Evolutionary conservation across 2,888 invertebrate genomes (phyloP), one percentile per base, ranked within the genome.

Genomic region (Stomorhina lunata): DNA sequence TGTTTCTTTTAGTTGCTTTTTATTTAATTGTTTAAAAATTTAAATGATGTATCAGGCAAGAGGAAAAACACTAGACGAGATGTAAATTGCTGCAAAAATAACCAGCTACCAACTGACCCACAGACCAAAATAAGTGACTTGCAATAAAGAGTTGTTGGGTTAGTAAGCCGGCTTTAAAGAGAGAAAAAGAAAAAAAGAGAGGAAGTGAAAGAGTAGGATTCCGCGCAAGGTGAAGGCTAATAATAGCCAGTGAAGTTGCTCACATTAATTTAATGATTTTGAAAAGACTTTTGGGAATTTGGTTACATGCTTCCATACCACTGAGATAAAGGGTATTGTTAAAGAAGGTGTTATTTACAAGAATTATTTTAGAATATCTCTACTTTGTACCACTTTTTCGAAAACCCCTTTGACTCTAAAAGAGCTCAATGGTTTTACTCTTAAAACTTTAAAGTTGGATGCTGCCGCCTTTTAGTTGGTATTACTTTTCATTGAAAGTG

Each of bases 401-500:
- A 55, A 55, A 17, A 53, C 65, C 25, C 22, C 29, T 29, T 40
- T 6, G 22, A 15, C 22, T 63, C 20, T 9, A 34, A 9, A 17
- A 53, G 34, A 45, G 17, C 27, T n/a, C n/a, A n/a, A 17, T 63
- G 37, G n/a, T n/a, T n/a, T n/a, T 65, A 37, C 65, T 59, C 10
- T n/a, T 59, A 22, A 9, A 12, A 9, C 12, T 17, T n/a, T n/a
- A 10, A 6, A 10, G 55, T n/a, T 72, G 20, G 50, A 25, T 4
- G 48, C 72, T 61, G 48, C 73, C 59, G 68, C 77, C 75, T 79
- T 65, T 57, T 48, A 25, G 32, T 65, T n/a, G 22, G 37, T 79
- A 79, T 82, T 63, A 66, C 27, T 79, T 79, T 82, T 76, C 69
- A 79, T 79, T 79, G 71, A 82, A 79, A 82, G 79, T 75, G 69